Conservation (phyloP, 2,888 invertebrate genomes). For the Ommatoiulus sabulosus region DNA sequence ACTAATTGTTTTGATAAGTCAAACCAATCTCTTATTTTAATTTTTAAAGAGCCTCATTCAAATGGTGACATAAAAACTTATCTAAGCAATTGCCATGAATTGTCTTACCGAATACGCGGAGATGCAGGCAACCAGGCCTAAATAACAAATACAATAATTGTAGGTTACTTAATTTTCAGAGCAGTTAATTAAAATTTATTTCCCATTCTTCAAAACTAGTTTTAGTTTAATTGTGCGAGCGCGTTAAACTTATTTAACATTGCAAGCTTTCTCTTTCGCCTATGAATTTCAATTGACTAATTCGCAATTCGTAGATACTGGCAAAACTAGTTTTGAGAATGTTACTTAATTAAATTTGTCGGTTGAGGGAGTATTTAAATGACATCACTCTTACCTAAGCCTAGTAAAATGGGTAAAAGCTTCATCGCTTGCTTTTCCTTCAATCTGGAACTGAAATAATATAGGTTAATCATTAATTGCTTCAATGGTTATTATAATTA, state of each 20-base stretch:
- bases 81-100: neutral
- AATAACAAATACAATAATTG: conserved; percentile 13
- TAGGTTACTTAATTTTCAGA: neutral
- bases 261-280: neutral
- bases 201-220: conserved; percentile 27
- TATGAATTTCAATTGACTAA: neutral
- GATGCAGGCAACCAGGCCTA: conserved; percentile 52
- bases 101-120: conserved; percentile 49
- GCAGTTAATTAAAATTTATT: conserved; percentile 6
- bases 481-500: neutral
- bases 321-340: conserved; percentile 16
- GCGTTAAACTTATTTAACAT: neutral
- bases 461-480: neutral
- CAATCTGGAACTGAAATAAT: neutral
- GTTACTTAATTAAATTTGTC: neutral
- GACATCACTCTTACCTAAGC: conserved; percentile 21
- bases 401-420: conserved; percentile 35
- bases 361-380: neutral
- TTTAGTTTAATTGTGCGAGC: neutral
- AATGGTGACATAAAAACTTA: neutral
- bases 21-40: neutral
- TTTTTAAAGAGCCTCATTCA: neutral
- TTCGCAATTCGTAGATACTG: neutral
- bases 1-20: neutral
- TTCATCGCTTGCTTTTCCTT: neutral